A percentile compares a stretch with the other conserved stretches of the same genome.
Evolutionary conservation across 2,113 vertebrate genomes (phyloP).

Genomic region (Pogonocichla stellata): DNA sequence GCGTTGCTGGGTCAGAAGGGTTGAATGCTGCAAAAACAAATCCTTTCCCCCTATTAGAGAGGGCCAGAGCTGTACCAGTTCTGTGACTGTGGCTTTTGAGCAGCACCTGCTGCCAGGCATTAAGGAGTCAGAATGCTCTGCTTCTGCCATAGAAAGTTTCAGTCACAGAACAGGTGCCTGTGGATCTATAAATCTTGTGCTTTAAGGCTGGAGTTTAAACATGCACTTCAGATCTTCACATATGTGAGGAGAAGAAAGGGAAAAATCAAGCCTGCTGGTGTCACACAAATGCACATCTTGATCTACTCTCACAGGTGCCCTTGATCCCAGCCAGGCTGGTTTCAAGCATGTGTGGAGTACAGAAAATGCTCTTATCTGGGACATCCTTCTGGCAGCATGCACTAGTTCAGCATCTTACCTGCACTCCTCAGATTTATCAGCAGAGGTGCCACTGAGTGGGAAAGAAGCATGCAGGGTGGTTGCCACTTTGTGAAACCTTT

Average conservation of each 20-base stretch:
- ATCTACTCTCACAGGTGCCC: background rate
- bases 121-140: background rate
- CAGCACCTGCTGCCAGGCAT: background rate
- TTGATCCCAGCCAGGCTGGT: constrained; percentile 13
- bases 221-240: background rate
- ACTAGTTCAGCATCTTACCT: background rate
- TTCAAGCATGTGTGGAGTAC: background rate
- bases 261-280: background rate
- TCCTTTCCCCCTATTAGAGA: background rate
- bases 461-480: fast-evolving
- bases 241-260: background rate
- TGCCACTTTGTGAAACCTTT: background rate
- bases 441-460: background rate
- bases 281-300: background rate
- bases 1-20: background rate
- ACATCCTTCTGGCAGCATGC: background rate
- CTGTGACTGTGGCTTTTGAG: background rate
- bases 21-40: constrained; percentile 35
- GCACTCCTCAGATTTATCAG: background rate
- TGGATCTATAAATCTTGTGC: background rate
- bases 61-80: background rate
- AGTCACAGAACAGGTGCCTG: background rate
- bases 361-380: constrained; percentile 9
- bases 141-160: background rate
- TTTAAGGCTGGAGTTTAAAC: background rate